These are phyloP conservation scores for Hydrochoerus hydrochaeris DNA, from an alignment of 2,113 vertebrate species.

Conservation along the genomic window DNA sequence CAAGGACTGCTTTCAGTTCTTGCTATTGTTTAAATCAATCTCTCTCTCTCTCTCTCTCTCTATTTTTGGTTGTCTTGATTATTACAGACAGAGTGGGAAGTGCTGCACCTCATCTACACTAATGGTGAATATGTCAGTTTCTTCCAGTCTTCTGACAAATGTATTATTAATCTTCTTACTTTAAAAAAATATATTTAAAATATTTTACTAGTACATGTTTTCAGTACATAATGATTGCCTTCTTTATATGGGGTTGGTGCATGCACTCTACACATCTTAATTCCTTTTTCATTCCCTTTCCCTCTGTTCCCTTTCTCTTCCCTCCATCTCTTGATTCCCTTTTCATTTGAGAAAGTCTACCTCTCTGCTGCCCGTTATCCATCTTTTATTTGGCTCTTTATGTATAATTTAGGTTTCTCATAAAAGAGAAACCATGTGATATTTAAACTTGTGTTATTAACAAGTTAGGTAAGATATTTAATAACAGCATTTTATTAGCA, in stretches of 20 bases:
- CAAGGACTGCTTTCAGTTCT: neutral
- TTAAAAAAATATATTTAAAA: neutral
- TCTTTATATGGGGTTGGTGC: neutral
- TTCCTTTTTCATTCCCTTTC: neutral
- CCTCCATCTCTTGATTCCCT: neutral
- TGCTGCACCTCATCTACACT: neutral
- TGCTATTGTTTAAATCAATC: neutral
- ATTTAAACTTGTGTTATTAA: neutral
- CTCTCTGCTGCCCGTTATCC: neutral
- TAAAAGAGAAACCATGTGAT: neutral
- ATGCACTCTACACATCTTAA: neutral
- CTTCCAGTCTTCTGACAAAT: slow-evolving; percentile 30
- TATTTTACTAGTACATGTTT: neutral
- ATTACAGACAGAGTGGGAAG: neutral
- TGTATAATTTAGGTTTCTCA: neutral
- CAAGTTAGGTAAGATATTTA: too few relatives aligned
- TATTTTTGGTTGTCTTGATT: neutral
- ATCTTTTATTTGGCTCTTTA: neutral
- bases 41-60: neutral
- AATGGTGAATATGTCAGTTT: neutral
- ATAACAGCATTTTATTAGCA: neutral
- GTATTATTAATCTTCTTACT: neutral
- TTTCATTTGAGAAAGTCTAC: neutral
- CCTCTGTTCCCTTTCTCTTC: neutral
- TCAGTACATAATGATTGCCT: neutral